Percentiles rank a stretch among this genome's conserved stretches.
phyloP scores from a whole-genome alignment of 2,797 vertebrate species.

The Pteropus rufus region DNA sequence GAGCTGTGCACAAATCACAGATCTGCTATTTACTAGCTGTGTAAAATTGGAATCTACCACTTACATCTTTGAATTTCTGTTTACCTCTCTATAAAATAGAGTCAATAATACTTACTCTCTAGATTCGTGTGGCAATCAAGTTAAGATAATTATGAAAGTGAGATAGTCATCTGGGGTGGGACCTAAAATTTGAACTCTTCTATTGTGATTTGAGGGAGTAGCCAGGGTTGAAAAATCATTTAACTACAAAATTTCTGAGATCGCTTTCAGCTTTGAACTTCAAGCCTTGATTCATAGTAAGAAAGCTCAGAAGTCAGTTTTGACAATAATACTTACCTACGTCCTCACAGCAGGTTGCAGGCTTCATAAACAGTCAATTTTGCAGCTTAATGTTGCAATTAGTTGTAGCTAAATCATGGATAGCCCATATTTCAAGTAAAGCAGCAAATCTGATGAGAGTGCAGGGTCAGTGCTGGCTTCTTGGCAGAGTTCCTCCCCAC shows the following conservation, averaged over 20 bases:
- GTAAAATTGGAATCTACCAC: neutral
- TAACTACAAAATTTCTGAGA: neutral
- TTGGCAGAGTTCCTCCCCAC: neutral
- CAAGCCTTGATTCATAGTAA: neutral
- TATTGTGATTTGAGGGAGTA: neutral
- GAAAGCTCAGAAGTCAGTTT: slow-evolving; percentile 21
- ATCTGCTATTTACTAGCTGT: slow-evolving; percentile 7
- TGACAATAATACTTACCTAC: neutral
- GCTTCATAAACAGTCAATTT: neutral
- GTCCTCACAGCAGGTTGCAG: neutral
- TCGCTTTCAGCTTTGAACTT: neutral
- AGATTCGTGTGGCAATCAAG: neutral
- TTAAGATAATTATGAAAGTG: slow-evolving; percentile 1
- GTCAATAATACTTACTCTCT: neutral
- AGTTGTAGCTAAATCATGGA: neutral
- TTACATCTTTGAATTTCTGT: neutral
- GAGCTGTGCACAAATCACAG: neutral
- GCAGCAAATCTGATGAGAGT: neutral
- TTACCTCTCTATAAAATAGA: slow-evolving; percentile 15
- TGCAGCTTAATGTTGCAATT: neutral
- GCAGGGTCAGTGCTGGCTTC: neutral
- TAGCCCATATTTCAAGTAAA: neutral
- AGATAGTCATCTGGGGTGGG: neutral
- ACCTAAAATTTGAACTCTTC: neutral
- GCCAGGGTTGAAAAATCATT: neutral